Conservation (phyloP, 2,113 vertebrate genomes). For the Sula dactylatra region DNA sequence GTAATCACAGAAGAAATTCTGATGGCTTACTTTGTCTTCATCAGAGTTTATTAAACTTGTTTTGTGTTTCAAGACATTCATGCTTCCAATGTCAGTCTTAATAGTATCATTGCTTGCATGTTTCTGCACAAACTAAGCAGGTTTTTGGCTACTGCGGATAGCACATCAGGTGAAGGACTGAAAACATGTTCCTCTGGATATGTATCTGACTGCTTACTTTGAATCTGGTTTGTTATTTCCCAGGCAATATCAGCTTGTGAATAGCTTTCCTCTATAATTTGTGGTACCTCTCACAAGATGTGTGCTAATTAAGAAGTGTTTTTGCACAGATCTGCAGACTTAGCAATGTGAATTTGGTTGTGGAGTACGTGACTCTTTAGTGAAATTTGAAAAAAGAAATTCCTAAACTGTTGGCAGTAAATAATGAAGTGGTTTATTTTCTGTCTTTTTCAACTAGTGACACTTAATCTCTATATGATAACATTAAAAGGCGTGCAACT, state of each 20-base stretch:
- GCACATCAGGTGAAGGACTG: background rate
- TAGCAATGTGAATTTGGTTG: background rate
- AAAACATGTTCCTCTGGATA: rapidly evolving
- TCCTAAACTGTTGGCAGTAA: background rate
- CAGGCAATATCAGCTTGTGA: background rate
- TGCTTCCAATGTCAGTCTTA: background rate
- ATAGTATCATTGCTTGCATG: rapidly evolving
- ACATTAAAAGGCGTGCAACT: background rate
- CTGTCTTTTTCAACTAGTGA: background rate
- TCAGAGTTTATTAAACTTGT: background rate
- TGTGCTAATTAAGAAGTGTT: background rate
- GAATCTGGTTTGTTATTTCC: background rate
- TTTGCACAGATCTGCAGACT: background rate
- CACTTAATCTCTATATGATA: background rate
- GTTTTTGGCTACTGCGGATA: background rate
- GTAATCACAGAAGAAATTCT: background rate
- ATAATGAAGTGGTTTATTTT: background rate
- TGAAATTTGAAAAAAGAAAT: background rate
- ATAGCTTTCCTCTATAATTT: background rate
- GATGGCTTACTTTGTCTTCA: background rate
- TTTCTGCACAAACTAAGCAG: background rate
- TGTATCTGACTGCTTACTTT: background rate
- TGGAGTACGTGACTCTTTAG: background rate
- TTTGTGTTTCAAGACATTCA: background rate
- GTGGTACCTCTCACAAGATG: background rate